Base-by-base conservation (phyloP, 2,113 vertebrate genomes). In the Embiotoca jacksoni region DNA sequence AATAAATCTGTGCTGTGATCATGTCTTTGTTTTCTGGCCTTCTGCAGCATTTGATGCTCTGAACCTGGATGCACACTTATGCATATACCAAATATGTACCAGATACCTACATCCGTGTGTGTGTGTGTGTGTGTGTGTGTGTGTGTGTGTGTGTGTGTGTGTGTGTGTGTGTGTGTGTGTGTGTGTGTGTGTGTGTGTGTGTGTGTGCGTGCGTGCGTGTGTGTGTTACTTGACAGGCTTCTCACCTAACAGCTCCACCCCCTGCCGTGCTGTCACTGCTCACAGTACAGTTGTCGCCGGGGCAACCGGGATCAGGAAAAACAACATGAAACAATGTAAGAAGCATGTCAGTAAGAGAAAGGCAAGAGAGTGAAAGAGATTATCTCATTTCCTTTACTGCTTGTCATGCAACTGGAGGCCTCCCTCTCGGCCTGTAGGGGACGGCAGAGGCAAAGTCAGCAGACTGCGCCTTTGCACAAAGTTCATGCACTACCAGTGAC, bases 251-350 rank as follows among this genome's bases (percentile, higher is more conserved):
- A 77, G 82, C 84, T 75, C 89, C 90, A 4, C 88, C 90, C 78
- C 81, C 80, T 93, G 88, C 74, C 89, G 86, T 91, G 91, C 86
- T 32, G 90, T 86, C 87, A 78, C 64, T 47, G 71, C 76, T 83
- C 62, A 65, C 70, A 62, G 85, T 66, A 39, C 59, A 86, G 75
- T 58, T 49, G 63, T 90, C 57, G 84, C 77, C 61, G 7, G 15
- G 72, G 84, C 66, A 81, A 91, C 84, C 30, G 7, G 64, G 75
- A 90, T 91, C 88, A 85, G 82, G 88, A 90, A 90, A 89, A 91
- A 90, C 86, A 90, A 88, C 81, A 78, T 70, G 71, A 84, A 90
- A 92, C 87, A 87, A 80, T 90, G 90, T 85, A 72, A 86, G 90
- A 88, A 75, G 47, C 55, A 68, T 88, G 88, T 90, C 79, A 89